Evolutionary conservation across 2,888 invertebrate genomes (phyloP).

Genomic region (Endotricha flammealis): DNA sequence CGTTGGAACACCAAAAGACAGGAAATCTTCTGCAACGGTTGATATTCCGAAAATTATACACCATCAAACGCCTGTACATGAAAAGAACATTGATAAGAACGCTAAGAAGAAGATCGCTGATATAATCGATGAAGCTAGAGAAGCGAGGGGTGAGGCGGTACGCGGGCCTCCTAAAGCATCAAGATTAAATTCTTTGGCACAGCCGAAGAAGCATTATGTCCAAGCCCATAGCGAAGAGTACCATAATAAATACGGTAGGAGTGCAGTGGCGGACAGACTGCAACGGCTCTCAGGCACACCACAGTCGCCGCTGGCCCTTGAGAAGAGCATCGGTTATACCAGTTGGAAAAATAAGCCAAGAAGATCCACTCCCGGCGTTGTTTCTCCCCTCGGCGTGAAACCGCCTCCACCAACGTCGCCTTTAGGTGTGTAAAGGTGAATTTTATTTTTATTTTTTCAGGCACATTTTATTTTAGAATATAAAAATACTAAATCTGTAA

Average conservation of each 20-base stretch:
- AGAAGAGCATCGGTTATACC: conserved; percentile 17
- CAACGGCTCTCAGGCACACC: conserved; percentile 33
- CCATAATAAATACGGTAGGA: conserved; percentile 43
- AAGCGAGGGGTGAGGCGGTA: conserved; percentile 68
- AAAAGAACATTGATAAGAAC: conserved; percentile 29
- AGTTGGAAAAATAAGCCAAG: conserved; percentile 25
- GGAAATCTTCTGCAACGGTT: conserved; percentile 18
- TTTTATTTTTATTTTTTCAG: conserved; percentile 26
- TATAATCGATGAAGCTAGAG: conserved; percentile 61
- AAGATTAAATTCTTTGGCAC: conserved; percentile 56
- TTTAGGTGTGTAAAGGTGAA: conserved; percentile 72
- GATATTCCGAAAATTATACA: conserved; percentile 25
- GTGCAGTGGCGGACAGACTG: conserved; percentile 36
- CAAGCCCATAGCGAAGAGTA: conserved; percentile 53
- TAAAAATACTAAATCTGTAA: no score
- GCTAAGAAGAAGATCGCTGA: conserved; percentile 46
- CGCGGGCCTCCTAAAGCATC: conserved; percentile 54
- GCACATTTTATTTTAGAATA: not conserved
- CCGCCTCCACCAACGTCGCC: conserved; percentile 29
- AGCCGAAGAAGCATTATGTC: conserved; percentile 56
- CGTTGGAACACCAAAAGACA: conserved; percentile 23
- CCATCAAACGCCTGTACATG: conserved; percentile 25
- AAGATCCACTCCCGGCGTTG: conserved; percentile 22
- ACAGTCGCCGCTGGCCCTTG: conserved; percentile 17
- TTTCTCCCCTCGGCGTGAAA: conserved; percentile 25